Evolutionary conservation across 2,888 invertebrate species (phyloP), one percentile per base, ranked within the genome.

Genomic region (Meteorus colon): DNA sequence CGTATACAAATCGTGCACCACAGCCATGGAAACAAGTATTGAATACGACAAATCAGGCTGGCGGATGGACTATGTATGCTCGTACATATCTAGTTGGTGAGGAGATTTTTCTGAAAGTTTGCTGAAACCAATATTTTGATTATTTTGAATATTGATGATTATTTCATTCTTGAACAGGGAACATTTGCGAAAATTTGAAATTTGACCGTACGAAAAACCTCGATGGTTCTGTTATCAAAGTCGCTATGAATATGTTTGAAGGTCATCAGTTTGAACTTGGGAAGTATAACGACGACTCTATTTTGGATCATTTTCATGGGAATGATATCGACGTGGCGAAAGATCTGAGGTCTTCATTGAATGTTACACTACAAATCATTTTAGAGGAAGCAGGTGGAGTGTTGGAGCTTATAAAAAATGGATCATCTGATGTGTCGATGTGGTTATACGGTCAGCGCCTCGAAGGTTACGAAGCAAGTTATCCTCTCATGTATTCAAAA

Each of bases 191-290:
- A 14, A 34, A 29, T 19, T 37, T 70, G 27, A n/a, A 70, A 37
- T 70, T 70, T 37, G 60, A 70, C n/a, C 29, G 70, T 19, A 55
- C 70, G 2, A 70, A 70, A 37, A 34, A 19, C 34, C 59, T 70
- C 5, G 55, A 70, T 70, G 14, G 34, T 16, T 70, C 51, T n/a
- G n/a, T n/a, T 12, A 51, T 60, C 12, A 27, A 27, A 27, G 27
- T 60, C n/a, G 27, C 12, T 12, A 60, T 27, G 34, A 34, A 34
- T 34, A 34, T 34, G 34, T 34, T 34, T 34, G 34, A 6, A 34
- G 34, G 34, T 34, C 34, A 34, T 6, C 34, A 34, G 6, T 4
- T 34, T 34, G 34, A 34, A 34, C 6, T 34, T 3, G 34, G 34
- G 34, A 34, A 34, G 6, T 34, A n/a, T 24, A 14, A 1, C 19